phyloP scores from a whole-genome alignment of 1,140 invertebrate species.

The Platyscapa corneri region DNA sequence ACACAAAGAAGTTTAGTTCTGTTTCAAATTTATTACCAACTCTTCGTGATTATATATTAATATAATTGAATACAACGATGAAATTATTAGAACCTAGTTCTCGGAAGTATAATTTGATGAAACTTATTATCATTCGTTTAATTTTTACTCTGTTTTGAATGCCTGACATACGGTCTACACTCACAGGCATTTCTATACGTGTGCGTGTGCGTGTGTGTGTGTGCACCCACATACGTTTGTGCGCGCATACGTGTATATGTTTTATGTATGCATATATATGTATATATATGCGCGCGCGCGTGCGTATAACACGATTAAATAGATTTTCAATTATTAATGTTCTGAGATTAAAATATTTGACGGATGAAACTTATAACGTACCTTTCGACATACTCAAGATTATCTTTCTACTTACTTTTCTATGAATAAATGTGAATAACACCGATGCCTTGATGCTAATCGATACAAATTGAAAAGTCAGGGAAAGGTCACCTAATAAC shows the following conservation, averaged over 20 bases:
- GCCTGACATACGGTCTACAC: no score
- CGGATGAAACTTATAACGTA: no score
- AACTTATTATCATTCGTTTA: not conserved
- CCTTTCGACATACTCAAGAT: conserved; percentile 8
- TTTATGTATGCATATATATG: no score
- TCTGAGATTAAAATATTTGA: not conserved
- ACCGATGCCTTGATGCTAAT: conserved; percentile 57
- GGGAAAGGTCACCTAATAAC: not conserved
- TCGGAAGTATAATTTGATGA: no score
- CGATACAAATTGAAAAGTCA: conserved; percentile 72
- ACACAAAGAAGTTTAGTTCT: no score
- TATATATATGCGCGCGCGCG: no score
- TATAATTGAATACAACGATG: not conserved
- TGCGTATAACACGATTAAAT: no score
- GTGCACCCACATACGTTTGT: no score
- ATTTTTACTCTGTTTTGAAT: not conserved
- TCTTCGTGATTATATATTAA: not conserved
- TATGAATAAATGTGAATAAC: conserved; percentile 54
- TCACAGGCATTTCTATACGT: no score
- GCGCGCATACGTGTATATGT: no score
- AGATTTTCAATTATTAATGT: not conserved
- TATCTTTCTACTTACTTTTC: conserved; percentile 14
- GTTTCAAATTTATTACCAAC: not conserved
- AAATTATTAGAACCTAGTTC: no score
- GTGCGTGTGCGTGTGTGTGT: no score